These are phyloP conservation scores for Bellardia bayeri DNA, from an alignment of 2,888 invertebrate species.

Conservation along the genomic window DNA sequence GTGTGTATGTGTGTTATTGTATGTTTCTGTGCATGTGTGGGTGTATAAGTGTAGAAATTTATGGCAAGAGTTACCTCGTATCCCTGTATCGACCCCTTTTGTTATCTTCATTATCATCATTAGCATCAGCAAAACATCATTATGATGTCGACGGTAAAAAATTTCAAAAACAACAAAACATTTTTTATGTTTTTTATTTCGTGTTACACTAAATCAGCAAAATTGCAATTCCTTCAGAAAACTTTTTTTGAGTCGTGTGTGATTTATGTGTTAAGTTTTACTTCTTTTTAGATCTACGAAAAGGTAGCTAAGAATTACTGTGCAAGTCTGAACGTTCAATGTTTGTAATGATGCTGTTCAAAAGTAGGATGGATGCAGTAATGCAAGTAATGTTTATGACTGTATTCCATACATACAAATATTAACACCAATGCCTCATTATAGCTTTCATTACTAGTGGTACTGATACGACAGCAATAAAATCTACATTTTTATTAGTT, in stretches of 20 bases:
- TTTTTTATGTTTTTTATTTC: conserved; percentile 9
- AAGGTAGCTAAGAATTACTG: background rate
- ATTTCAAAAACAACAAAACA: background rate
- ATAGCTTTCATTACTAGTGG: background rate
- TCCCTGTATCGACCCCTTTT: conserved; percentile 50
- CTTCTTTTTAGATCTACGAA: background rate
- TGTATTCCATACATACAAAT: background rate
- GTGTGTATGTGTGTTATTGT: background rate
- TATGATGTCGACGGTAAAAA: conserved; percentile 41
- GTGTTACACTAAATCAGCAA: conserved; percentile 53
- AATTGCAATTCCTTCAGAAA: conserved; percentile 61
- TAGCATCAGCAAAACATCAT: background rate
- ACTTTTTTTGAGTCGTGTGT: conserved; percentile 39
- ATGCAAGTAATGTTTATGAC: conserved; percentile 40
- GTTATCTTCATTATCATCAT: conserved; percentile 3
- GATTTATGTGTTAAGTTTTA: conserved; percentile 19
- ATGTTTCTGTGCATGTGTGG: background rate
- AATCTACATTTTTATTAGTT: background rate
- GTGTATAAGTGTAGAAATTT: conserved; percentile 24
- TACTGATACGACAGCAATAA: background rate
- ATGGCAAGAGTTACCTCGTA: conserved; percentile 42
- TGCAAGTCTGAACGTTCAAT: background rate
- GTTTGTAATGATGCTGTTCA: background rate
- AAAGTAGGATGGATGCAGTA: conserved; percentile 33
- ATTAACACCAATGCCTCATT: background rate